Evolutionary conservation across 92 coral and sea anemone species (phyloP).

Genomic region (Montipora capitata): DNA sequence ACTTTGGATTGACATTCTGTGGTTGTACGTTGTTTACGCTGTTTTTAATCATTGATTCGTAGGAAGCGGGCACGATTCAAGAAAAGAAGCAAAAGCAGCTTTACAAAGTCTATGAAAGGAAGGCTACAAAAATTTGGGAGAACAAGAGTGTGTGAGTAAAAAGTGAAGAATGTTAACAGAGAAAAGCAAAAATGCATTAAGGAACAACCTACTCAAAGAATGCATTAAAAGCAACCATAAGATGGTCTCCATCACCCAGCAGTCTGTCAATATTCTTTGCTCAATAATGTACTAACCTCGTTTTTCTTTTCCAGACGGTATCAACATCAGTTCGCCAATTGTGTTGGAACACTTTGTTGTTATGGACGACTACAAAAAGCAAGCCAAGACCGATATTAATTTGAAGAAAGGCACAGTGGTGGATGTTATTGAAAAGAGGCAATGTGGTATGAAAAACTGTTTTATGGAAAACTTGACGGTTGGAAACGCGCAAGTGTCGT

Average conservation of each 20-base stretch:
- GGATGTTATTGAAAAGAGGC: conserved; percentile 57
- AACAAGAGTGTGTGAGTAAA: conserved; percentile 21
- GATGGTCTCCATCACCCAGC: too few relatives aligned
- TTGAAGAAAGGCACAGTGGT: conserved; percentile 44
- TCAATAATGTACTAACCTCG: too few relatives aligned
- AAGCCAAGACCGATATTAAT: conserved; percentile 47
- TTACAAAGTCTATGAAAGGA: conserved; percentile 26
- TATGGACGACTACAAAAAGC: conserved; percentile 48
- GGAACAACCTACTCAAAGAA: too few relatives aligned
- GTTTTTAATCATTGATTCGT: neutral
- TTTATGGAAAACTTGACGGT: neutral
- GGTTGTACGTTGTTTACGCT: neutral
- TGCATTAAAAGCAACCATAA: too few relatives aligned
- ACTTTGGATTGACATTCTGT: neutral
- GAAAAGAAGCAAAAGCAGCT: neutral
- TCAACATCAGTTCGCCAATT: conserved; percentile 48
- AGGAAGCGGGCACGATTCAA: neutral
- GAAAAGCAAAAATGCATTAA: neutral
- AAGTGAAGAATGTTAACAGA: neutral
- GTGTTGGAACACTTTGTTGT: conserved; percentile 44
- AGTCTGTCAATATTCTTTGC: neutral
- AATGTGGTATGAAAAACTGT: conserved; percentile 25
- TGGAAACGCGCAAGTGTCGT: too few relatives aligned
- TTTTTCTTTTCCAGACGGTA: conserved; percentile 4
- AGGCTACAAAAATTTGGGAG: conserved; percentile 17